Conservation (phyloP, 2,797 vertebrate species). For the Danio jaintianensis region DNA sequence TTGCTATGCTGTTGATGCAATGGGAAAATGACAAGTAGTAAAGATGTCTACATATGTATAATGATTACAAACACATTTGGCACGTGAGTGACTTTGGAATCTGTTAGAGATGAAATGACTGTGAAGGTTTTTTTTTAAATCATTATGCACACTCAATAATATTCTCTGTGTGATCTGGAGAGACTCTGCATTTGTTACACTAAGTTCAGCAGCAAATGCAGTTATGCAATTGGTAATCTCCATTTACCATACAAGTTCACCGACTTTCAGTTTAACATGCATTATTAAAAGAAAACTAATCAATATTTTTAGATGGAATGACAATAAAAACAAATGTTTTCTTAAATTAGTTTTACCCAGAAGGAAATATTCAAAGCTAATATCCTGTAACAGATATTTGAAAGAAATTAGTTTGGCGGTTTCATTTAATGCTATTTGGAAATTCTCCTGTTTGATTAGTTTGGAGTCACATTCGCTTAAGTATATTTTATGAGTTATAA, state of each 20-base stretch:
- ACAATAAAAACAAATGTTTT: not conserved
- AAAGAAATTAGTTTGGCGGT: conserved; percentile 27
- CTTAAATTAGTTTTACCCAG: not conserved
- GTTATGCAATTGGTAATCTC: not conserved
- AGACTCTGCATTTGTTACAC: not conserved
- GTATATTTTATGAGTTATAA: conserved; percentile 53
- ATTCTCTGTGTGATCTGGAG: not conserved
- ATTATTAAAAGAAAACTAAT: conserved; percentile 23
- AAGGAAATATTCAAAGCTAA: not conserved
- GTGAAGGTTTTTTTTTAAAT: conserved; percentile 18
- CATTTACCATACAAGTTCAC: conserved; percentile 8
- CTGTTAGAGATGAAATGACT: conserved; percentile 13
- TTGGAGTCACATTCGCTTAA: conserved; percentile 47
- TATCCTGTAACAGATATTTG: not conserved
- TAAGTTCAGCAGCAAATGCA: not conserved
- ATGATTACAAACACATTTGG: conserved; percentile 44
- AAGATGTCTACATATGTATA: conserved; percentile 44
- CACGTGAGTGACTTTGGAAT: conserved; percentile 3
- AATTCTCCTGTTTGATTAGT: conserved; percentile 37
- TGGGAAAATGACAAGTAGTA: conserved; percentile 46
- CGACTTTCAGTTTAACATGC: not conserved
- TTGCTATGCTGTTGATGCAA: conserved; percentile 49
- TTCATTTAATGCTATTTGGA: conserved; percentile 36
- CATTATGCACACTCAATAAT: conserved; percentile 21
- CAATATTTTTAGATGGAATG: conserved; percentile 24